Base-by-base conservation (phyloP, 2,113 vertebrate genomes). In the Bubo scandiacus region DNA sequence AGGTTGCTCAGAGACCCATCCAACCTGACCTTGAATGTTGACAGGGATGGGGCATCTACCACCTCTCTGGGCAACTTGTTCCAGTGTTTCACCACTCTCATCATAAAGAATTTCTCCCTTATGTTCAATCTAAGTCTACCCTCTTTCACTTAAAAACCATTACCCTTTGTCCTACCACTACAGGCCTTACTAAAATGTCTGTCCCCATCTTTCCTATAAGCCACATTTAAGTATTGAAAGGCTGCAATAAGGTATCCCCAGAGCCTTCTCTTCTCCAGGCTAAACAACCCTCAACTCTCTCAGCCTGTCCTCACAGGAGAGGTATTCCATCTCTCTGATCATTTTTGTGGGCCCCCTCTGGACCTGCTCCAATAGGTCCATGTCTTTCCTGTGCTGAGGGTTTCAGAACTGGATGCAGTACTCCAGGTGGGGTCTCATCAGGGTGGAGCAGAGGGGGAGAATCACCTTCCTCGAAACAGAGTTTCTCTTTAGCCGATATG, bases 401-500 rank as follows among this genome's bases (percentile, higher is more conserved):
- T 7, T 47, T 21, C 26, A 47, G 52, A n/a, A 5, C 30, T 43
- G 45, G 8, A 23, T 6, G 2, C 25, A 43, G 34, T 25, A 34
- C 17, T 63, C 13, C 38, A 45, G 40, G 40, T 47, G 13, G 7
- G 21, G 27, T 38, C 21, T 26, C 17, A 26, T 2, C 3, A 75
- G 18, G 40, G 21, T 0, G 0, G 21, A 40, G 23, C 11, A 66
- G 42, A 65, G 9, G 8, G 16, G 13, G 14, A 57, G 61, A 38
- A 57, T 57, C 7, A 65, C 9, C 7, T 34, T 34, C 11, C 22
- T 65, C 0, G 1, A 66, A 86, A 85, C 16, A 54, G 6, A 74
- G 34, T 29, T 75, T 66, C 61, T 82, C 6, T 82, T 75, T 61
- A n/a, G 5, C 15, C 67, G 23, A 23, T 45, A 43, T 6, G 4